phyloP scores from a whole-genome alignment of 2,888 invertebrate species.

The Hypomecis atomaria region DNA sequence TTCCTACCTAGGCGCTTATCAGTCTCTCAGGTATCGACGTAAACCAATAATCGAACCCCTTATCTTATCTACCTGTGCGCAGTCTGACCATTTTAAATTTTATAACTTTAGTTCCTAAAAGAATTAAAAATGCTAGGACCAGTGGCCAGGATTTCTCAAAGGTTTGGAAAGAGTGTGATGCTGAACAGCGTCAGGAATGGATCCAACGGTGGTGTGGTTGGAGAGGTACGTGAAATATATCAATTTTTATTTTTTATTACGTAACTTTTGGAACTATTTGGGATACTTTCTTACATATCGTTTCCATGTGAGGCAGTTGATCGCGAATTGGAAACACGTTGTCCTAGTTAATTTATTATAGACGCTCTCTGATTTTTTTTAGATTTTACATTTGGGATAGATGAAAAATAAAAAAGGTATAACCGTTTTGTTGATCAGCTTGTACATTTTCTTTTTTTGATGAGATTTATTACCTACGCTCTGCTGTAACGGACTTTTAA shows the following conservation, averaged over 20 bases:
- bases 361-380: too few relatives aligned
- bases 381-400: too few relatives aligned
- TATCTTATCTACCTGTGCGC: constrained; percentile 65
- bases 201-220: constrained; percentile 72
- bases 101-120: constrained; percentile 33
- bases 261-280: constrained; percentile 48
- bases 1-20: constrained; percentile 48
- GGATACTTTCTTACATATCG: too few relatives aligned
- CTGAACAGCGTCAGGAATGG: constrained; percentile 68
- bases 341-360: too few relatives aligned
- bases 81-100: constrained; percentile 45
- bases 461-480: too few relatives aligned
- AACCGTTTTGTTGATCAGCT: too few relatives aligned
- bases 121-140: constrained; percentile 71
- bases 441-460: too few relatives aligned
- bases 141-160: constrained; percentile 68
- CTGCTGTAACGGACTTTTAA: too few relatives aligned
- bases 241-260: constrained; percentile 51
- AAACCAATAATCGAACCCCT: constrained; percentile 52
- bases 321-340: too few relatives aligned
- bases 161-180: constrained; percentile 70
- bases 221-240: constrained; percentile 62
- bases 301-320: too few relatives aligned
- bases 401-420: too few relatives aligned
- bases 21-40: constrained; percentile 51